Conservation (phyloP, 2,888 invertebrate species). For the Bimastos eiseni region DNA sequence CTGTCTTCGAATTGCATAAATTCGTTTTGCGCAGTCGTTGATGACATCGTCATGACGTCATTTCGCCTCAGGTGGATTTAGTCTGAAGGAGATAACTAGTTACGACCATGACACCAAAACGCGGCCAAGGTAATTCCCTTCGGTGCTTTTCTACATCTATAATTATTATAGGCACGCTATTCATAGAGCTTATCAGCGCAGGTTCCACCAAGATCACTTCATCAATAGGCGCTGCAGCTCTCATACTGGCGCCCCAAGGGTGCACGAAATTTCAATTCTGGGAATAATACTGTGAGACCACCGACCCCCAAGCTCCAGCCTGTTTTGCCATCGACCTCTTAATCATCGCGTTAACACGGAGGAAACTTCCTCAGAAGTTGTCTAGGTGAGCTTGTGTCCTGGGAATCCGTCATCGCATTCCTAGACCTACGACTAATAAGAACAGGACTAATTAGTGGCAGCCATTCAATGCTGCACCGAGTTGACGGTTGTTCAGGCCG, state of each 20-base stretch:
- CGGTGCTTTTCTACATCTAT: no score
- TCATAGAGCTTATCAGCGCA: background rate
- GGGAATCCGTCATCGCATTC: background rate
- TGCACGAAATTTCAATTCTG: background rate
- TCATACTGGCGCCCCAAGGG: background rate
- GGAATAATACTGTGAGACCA: background rate
- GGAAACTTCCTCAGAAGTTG: background rate
- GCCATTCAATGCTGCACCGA: no score
- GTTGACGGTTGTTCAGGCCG: no score
- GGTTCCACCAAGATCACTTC: background rate
- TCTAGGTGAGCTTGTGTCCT: background rate
- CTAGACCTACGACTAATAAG: no score
- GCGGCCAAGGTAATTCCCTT: no score
- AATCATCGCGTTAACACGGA: background rate
- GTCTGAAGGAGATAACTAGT: background rate
- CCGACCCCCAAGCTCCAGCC: no score
- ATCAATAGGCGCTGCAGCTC: background rate
- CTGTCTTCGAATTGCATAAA: background rate
- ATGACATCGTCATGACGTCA: background rate
- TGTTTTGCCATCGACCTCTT: background rate
- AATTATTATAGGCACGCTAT: no score
- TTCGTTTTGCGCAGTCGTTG: background rate
- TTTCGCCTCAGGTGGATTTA: background rate
- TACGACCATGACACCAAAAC: background rate
- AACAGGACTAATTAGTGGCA: no score